Conservation (phyloP, 2,888 invertebrate genomes). For the Sipha maydis region DNA sequence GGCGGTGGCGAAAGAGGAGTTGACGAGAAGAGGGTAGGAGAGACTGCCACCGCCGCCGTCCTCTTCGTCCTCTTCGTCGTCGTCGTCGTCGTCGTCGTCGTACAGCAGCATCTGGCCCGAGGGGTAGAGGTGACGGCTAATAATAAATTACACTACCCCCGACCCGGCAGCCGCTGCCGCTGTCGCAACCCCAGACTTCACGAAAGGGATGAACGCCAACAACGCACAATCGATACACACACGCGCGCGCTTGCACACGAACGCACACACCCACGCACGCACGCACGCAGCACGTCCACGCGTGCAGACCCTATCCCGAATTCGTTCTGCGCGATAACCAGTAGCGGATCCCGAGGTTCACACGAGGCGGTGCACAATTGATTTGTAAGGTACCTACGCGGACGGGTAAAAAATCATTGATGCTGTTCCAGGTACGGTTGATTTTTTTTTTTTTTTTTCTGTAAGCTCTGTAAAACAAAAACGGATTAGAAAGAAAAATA, state of each 20-base stretch:
- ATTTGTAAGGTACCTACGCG: too few species aligned
- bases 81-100: not conserved
- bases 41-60: not conserved
- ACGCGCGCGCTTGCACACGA: not conserved
- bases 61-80: too few species aligned
- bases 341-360: too few species aligned
- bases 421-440: too few species aligned
- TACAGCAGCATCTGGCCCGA: constrained; percentile 50
- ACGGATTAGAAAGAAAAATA: too few species aligned
- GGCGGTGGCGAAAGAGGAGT: not conserved
- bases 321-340: not conserved
- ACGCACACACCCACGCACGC: not conserved
- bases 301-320: constrained; percentile 7
- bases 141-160: constrained; percentile 55
- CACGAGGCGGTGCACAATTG: too few species aligned
- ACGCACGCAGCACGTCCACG: not conserved
- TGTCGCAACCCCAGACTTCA: not conserved
- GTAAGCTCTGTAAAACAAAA: too few species aligned
- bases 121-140: constrained; percentile 59
- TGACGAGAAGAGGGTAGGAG: not conserved
- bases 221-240: constrained; percentile 56
- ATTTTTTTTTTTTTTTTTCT: too few species aligned
- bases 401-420: too few species aligned
- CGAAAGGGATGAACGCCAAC: constrained; percentile 58
- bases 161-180: not conserved